Base-by-base conservation (phyloP, 2,888 invertebrate genomes). In the Leptopilina myrica region DNA sequence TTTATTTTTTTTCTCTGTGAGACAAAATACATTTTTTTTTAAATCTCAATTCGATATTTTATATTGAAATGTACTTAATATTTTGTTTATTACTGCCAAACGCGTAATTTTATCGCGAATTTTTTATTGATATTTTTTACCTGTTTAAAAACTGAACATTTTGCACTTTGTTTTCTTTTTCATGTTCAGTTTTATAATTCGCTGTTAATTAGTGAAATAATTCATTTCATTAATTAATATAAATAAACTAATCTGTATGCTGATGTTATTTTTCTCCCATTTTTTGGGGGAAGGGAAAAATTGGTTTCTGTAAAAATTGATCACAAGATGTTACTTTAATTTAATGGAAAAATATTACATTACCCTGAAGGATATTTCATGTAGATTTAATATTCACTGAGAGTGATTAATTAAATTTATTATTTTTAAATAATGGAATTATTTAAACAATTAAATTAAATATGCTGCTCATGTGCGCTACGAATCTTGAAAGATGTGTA, bases 401-500 rank as follows among this genome's bases (percentile, higher is more conserved):
- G 49, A 49, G 49, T 49, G 49, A 49, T 43, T 33, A 33, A 33
- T 12, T 49, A 49, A 49, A 49, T 49, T 49, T 49, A 49, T 49
- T 49, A 49, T 11, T 49, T 49, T 49, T 49, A 49, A 49, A 49
- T 49, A 11, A 49, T 49, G 9, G 11, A 49, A 49, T 4, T 49
- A 49, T 49, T 49, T 49, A 49, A 49, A 49, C 11, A 49, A 14
- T n/a, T 2, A 12, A 49, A 49, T 49, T 49, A 49, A 49, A 49
- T 67, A 67, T 67, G 67, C 67, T 67, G 67, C 67, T 67, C 67
- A 46, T 67, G 6, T 67, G 20, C 67, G 49, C 62, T 56, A 53
- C 73, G 73, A 73, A 73, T 73, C 73, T 73, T 73, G 53, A 26
- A 73, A 33, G 56, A 73, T 86, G 80, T 88, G 87, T 89, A 87